Percentiles rank a stretch among this genome's conserved stretches.
phyloP scores from a whole-genome alignment of 2,113 vertebrate species.

The Crotalus tigris region DNA sequence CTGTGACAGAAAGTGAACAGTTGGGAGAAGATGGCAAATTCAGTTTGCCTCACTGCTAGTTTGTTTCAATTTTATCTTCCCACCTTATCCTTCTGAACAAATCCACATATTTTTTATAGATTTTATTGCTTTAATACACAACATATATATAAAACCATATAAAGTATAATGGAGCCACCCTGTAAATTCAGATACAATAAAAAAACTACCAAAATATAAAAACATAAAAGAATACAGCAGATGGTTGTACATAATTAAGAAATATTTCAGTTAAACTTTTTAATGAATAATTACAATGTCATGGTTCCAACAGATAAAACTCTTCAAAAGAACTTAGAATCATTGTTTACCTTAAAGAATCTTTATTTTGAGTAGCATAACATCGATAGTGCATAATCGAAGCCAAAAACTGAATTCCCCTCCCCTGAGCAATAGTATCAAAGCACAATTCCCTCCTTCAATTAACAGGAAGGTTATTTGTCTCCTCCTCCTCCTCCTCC shows the following conservation, averaged over 20 bases:
- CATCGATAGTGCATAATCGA: no score
- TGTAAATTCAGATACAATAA: neutral
- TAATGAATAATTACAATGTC: neutral
- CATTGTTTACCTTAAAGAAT: no score
- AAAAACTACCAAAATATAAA: neutral
- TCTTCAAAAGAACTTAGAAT: no score
- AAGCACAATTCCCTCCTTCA: no score
- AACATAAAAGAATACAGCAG: neutral
- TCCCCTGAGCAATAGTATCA: no score
- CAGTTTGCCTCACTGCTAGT: neutral
- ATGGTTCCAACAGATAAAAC: no score
- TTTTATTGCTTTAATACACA: neutral
- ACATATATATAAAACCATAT: neutral
- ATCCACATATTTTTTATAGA: neutral
- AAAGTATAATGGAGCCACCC: neutral
- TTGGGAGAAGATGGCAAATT: neutral
- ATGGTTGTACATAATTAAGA: neutral
- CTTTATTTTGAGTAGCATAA: no score
- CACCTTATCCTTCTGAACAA: neutral
- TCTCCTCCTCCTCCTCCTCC: neutral
- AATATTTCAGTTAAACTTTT: neutral
- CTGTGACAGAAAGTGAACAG: constrained; percentile 12
- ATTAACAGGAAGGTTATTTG: neutral
- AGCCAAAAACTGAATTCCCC: no score
- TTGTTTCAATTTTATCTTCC: neutral